phyloP scores from a whole-genome alignment of 2,797 vertebrate species.

The Typhlichthys eigenmanni region DNA sequence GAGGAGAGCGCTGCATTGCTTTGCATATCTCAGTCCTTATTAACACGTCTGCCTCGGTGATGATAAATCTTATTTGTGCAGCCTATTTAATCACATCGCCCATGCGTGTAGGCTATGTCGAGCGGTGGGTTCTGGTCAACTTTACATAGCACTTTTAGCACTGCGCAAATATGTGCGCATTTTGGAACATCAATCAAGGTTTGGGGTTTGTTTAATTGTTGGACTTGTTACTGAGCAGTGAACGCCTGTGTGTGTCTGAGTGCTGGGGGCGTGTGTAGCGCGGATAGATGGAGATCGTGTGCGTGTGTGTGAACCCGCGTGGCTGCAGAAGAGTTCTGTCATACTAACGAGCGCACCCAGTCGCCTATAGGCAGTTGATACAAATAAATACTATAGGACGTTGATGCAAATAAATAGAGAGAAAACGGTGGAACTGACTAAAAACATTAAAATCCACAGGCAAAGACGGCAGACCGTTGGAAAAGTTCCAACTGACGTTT shows the following conservation, averaged over 20 bases:
- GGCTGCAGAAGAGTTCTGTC: too few relatives aligned
- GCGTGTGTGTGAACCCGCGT: too few relatives aligned
- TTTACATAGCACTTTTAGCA: slow-evolving; percentile 25
- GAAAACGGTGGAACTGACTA: neutral
- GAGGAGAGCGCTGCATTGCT: slow-evolving; percentile 69
- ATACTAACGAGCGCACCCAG: neutral
- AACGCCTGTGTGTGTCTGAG: slow-evolving; percentile 22
- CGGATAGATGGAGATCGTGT: too few relatives aligned
- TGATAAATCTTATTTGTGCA: slow-evolving; percentile 1
- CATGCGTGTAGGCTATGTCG: neutral
- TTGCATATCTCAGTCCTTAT: slow-evolving; percentile 67
- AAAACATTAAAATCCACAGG: slow-evolving; percentile 66
- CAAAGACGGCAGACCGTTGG: slow-evolving; percentile 86
- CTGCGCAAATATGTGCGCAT: slow-evolving; percentile 16
- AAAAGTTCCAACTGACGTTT: slow-evolving; percentile 94
- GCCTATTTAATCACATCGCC: neutral
- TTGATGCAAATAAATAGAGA: neutral
- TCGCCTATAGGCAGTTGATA: neutral
- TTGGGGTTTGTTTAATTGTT: slow-evolving; percentile 1
- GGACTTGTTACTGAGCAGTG: neutral
- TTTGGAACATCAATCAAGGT: slow-evolving; percentile 26
- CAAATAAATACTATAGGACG: neutral
- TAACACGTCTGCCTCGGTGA: slow-evolving; percentile 30
- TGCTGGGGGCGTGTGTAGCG: neutral
- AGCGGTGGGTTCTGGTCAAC: slow-evolving; percentile 26